These are phyloP conservation scores for Ancistrus triradiatus DNA, from an alignment of 2,113 vertebrate species.

Conservation along the genomic window DNA sequence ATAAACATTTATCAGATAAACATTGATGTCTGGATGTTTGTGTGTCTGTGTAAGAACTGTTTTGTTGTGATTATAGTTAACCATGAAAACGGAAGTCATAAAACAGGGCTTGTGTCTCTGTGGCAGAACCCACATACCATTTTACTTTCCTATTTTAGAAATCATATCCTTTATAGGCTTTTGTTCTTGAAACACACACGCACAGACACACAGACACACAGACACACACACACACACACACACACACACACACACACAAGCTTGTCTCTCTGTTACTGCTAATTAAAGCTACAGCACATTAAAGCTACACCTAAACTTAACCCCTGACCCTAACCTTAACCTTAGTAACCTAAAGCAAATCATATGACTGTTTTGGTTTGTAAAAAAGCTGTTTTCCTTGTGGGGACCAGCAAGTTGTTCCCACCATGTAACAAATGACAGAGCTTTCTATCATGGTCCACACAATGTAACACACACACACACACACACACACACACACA, in stretches of 20 bases:
- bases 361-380: too few relatives aligned
- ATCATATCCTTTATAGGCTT: background rate
- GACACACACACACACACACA: background rate
- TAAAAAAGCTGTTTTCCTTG: background rate
- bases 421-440: too few relatives aligned
- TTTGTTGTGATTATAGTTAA: background rate
- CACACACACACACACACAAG: background rate
- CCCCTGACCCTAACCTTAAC: too few relatives aligned
- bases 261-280: background rate
- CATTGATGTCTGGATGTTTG: too few relatives aligned
- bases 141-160: background rate
- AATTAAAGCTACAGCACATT: background rate
- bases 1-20: too few relatives aligned
- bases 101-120: background rate
- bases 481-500: conserved; percentile 3
- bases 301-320: too few relatives aligned
- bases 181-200: background rate
- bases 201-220: background rate
- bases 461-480: conserved; percentile 2
- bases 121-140: background rate
- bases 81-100: background rate
- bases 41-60: background rate
- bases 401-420: too few relatives aligned
- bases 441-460: too few relatives aligned
- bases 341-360: too few relatives aligned